These are phyloP conservation scores for Rhynchotus rufescens DNA, from an alignment of 2,797 vertebrate species.

Conservation along the genomic window DNA sequence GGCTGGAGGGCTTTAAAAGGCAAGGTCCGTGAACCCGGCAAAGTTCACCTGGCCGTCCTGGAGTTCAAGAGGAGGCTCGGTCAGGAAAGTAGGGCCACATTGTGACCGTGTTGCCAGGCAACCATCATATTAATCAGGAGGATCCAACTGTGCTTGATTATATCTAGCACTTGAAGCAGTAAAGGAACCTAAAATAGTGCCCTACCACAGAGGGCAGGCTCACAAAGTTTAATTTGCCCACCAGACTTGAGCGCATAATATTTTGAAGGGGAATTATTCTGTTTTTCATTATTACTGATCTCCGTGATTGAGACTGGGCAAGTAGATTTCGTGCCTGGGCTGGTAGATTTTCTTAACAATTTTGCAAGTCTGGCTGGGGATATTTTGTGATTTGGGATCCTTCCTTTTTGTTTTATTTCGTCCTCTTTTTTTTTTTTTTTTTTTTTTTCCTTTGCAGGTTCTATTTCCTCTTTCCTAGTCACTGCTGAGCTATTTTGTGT, in stretches of 20 bases:
- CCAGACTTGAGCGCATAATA: neutral
- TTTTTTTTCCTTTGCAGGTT: neutral
- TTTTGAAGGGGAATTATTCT: conserved; percentile 5
- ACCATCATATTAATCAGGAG: conserved; percentile 39
- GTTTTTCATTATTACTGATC: neutral
- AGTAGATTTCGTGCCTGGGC: neutral
- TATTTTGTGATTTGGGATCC: neutral
- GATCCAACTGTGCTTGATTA: conserved; percentile 60
- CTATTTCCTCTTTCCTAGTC: neutral
- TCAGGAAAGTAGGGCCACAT: neutral
- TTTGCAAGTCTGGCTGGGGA: neutral
- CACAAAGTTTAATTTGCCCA: conserved; percentile 34
- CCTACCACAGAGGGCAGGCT: neutral
- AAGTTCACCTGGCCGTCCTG: neutral
- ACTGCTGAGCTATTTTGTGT: neutral
- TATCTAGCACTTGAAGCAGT: conserved; percentile 55
- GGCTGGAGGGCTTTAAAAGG: neutral
- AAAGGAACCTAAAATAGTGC: conserved; percentile 40
- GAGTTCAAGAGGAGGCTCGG: neutral
- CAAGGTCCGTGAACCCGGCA: neutral
- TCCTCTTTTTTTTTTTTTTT: neutral
- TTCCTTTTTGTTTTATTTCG: conserved; percentile 12
- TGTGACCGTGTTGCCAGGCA: conserved; percentile 41
- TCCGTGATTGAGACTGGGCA: neutral
- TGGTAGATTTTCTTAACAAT: neutral